Percentiles rank a stretch among this genome's conserved stretches.
phyloP scores from a whole-genome alignment of 2,888 invertebrate genomes.

The Hofmannophila pseudospretella region DNA sequence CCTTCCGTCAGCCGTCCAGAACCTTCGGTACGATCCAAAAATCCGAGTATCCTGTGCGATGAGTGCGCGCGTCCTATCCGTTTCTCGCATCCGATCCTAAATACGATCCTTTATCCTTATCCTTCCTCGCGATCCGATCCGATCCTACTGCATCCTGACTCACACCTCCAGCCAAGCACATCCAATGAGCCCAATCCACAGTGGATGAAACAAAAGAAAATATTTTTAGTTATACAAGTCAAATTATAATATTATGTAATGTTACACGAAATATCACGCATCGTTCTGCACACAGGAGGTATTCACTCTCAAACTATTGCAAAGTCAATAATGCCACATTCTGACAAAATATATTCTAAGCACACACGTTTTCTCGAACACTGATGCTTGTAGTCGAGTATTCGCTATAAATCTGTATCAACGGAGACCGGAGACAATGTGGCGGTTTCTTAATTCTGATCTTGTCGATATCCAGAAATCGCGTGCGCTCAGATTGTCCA shows the following conservation, averaged over 20 bases:
- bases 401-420: too few relatives aligned
- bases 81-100: slow-evolving; percentile 35
- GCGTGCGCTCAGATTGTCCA: too few relatives aligned
- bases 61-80: slow-evolving; percentile 21
- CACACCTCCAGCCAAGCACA: slow-evolving; percentile 63
- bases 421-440: too few relatives aligned
- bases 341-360: too few relatives aligned
- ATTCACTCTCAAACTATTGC: neutral
- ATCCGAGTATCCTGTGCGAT: slow-evolving; percentile 35
- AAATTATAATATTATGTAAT: neutral
- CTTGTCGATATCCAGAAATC: too few relatives aligned
- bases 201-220: slow-evolving; percentile 78
- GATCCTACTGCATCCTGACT: slow-evolving; percentile 42
- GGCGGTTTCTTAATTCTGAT: too few relatives aligned
- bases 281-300: neutral
- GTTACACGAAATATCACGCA: neutral
- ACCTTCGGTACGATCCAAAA: slow-evolving; percentile 29
- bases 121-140: slow-evolving; percentile 11
- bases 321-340: too few relatives aligned
- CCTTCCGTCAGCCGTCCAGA: slow-evolving; percentile 15
- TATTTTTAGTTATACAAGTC: slow-evolving; percentile 56
- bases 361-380: too few relatives aligned
- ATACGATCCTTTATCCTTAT: slow-evolving; percentile 6
- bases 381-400: too few relatives aligned
- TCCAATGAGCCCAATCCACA: slow-evolving; percentile 72